Evolutionary conservation across 92 coral and sea anemone genomes (phyloP).

Genomic region (Parazoanthus atlanticus): DNA sequence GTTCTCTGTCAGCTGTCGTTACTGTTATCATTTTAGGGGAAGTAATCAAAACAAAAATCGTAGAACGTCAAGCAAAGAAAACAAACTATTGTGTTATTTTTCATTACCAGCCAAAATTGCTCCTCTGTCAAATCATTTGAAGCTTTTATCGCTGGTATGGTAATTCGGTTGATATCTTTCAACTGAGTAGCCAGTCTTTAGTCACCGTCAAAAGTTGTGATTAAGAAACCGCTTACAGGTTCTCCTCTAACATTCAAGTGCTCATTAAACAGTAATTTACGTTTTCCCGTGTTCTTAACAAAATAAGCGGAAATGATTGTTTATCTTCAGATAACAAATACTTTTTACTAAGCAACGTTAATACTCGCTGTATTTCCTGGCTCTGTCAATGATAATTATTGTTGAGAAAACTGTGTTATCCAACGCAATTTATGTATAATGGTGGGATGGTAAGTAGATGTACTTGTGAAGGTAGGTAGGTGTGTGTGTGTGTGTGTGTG

Average conservation of each 20-base stretch:
- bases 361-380: not conserved
- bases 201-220: not conserved
- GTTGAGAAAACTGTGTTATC: not conserved
- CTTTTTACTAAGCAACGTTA: not conserved
- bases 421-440: not conserved
- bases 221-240: not conserved
- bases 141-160: conserved; percentile 9
- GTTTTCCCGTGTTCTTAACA: not conserved
- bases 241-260: not conserved
- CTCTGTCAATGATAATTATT: not conserved
- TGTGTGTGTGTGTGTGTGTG: no score
- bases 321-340: not conserved
- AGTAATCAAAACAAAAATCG: conserved; percentile 2
- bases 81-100: not conserved
- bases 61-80: not conserved
- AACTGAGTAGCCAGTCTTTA: not conserved
- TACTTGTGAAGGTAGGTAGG: no score
- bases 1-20: not conserved
- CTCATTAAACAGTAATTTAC: conserved; percentile 2
- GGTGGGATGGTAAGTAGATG: not conserved
- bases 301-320: conserved; percentile 6
- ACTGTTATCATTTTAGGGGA: conserved; percentile 4
- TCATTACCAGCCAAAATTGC: not conserved
- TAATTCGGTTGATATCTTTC: not conserved
- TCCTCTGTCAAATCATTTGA: not conserved